Conservation (phyloP, 2,888 invertebrate species). For the Ashinkailepas kermadecensis region DNA sequence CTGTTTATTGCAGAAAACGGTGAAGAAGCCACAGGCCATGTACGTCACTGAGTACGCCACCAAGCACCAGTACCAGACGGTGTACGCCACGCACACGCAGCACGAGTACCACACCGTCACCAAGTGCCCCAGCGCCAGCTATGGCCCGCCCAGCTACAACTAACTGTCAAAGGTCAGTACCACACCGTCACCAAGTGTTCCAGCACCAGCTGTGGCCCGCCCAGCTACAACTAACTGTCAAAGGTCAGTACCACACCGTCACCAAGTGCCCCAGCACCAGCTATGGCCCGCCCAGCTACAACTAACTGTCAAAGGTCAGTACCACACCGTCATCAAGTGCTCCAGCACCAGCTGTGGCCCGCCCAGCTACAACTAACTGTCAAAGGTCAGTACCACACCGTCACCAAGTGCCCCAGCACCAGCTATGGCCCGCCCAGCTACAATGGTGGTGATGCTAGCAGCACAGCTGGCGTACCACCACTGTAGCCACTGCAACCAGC, state of each 20-base stretch:
- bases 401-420: slow-evolving; percentile 23
- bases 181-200: slow-evolving; percentile 29
- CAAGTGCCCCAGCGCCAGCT: slow-evolving; percentile 19
- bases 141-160: slow-evolving; percentile 5
- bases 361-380: not conserved
- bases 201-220: slow-evolving; percentile 13
- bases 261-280: slow-evolving; percentile 19
- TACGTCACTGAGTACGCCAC: slow-evolving; percentile 33
- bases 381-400: slow-evolving; percentile 33
- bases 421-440: slow-evolving; percentile 16
- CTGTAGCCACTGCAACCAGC: no score
- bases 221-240: not conserved
- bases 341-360: slow-evolving; percentile 13
- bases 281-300: slow-evolving; percentile 10
- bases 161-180: slow-evolving; percentile 21
- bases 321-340: slow-evolving; percentile 31
- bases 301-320: no score
- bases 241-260: slow-evolving; percentile 31
- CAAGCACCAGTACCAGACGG: slow-evolving; percentile 33
- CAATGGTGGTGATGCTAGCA: no score
- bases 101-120: slow-evolving; percentile 32
- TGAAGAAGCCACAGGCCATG: slow-evolving; percentile 29
- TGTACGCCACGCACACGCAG: slow-evolving; percentile 32
- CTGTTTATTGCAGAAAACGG: not conserved
- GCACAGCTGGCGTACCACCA: no score